These are phyloP conservation scores for Megaceryle torquata DNA, from an alignment of 2,113 vertebrate genomes.

Conservation along the genomic window DNA sequence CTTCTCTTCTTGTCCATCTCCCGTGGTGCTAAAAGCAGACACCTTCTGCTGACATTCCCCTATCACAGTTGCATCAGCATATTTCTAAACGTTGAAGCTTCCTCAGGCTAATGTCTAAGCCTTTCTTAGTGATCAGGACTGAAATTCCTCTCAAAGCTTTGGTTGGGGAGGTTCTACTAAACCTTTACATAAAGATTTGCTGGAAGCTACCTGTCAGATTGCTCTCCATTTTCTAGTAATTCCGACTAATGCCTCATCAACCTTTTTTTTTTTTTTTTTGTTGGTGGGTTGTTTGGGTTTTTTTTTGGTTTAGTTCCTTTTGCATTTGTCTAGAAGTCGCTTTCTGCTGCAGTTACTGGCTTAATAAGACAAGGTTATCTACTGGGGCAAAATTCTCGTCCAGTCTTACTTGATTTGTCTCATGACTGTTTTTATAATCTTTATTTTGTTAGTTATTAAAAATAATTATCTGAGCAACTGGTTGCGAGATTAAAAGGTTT, in stretches of 20 bases:
- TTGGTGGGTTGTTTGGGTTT: no score
- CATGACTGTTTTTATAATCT: background rate
- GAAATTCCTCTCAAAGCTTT: background rate
- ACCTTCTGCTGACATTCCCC: background rate
- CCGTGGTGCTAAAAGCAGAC: background rate
- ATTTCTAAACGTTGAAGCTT: background rate
- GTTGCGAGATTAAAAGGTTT: background rate
- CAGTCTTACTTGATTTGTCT: background rate
- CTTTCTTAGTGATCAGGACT: background rate
- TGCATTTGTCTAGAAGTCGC: conserved; percentile 38
- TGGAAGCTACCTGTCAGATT: conserved; percentile 56
- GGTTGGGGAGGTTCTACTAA: background rate
- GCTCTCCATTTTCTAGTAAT: conserved; percentile 35
- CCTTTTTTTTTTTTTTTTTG: background rate
- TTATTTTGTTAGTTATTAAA: background rate
- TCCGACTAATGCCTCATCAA: conserved; percentile 44
- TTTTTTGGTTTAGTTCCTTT: background rate
- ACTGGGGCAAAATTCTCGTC: background rate
- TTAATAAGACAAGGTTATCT: conserved; percentile 18
- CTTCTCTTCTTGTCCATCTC: background rate
- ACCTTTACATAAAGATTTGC: background rate
- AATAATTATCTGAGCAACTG: background rate
- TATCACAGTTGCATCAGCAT: background rate
- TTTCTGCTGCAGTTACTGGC: conserved; percentile 54
- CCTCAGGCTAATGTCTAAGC: background rate